These are phyloP conservation scores for Gambusia yucatana DNA, from an alignment of 2,797 vertebrate species.

Conservation along the genomic window DNA sequence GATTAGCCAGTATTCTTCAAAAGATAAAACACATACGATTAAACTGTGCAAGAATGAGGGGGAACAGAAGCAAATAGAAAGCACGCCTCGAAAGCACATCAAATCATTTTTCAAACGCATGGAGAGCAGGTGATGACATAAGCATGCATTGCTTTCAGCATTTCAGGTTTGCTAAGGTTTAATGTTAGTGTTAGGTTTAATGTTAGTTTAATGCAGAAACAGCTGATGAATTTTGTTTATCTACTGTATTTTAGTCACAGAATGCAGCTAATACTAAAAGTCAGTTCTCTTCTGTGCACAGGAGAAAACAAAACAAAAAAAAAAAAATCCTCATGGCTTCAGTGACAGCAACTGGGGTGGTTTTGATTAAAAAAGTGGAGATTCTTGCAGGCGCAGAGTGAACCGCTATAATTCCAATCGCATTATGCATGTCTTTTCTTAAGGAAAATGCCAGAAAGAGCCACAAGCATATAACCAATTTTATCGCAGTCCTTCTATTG, in stretches of 20 bases:
- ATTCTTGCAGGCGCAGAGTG: background rate
- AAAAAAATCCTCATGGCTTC: background rate
- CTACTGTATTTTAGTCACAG: background rate
- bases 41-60: background rate
- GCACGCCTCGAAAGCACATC: background rate
- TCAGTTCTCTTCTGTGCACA: background rate
- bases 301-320: too few species aligned
- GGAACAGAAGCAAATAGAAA: background rate
- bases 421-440: background rate
- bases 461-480: background rate
- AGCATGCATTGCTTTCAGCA: background rate
- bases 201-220: background rate
- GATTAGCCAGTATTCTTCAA: background rate
- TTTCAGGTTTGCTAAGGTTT: background rate
- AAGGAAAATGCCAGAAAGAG: background rate
- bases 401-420: background rate
- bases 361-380: background rate
- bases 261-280: background rate
- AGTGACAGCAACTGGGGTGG: background rate
- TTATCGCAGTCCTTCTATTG: background rate
- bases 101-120: background rate
- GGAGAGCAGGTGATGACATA: background rate
- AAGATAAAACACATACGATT: background rate
- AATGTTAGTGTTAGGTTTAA: background rate
- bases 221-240: background rate